Base-by-base conservation (phyloP, 2,888 invertebrate genomes). In the Xestia c-nigrum region DNA sequence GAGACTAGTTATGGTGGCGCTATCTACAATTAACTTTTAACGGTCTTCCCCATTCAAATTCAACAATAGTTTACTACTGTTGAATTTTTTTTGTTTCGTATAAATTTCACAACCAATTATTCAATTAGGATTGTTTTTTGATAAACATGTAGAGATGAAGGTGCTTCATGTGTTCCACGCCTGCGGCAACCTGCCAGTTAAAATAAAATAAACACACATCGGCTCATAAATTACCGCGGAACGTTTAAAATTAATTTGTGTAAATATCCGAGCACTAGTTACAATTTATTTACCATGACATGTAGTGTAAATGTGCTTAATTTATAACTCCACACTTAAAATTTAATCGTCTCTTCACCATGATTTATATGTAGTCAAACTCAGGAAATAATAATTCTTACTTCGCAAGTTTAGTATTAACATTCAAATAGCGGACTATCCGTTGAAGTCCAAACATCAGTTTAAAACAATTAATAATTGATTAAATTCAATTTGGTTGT, bases 401-500 rank as follows among this genome's bases (percentile, higher is more conserved):
- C 21, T 55, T 40, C 16, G 24, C 21, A 12, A 74, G 31, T 52
- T 61, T 52, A 9, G 59, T n/a, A 43, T 38, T 38, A 43, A 73
- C 31, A 64, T 69, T 69, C 1, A 47, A 72, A 72, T 52, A 24
- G 38, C 21, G 24, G 31, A 57, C 57, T 12, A 57, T 52, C 40
- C 9, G 21, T 65, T 78, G 21, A 61, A 66, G 55, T 72, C 68
- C 75, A 72, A 69, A 38, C 24, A 80, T 50, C 24, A 65, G n/a
- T 78, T 79, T 80, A 75, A 72, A 83, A 74, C 72, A 72, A 78
- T 85, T 83, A 79, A 79, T 83, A 85, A 83, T 85, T 86, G 75
- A 88, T 87, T 84, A 61, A 84, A 86, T 88, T 88, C 78, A 86
- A 80, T 87, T 83, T 71, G 63, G 67, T 78, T 70, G 78, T 78